phyloP scores from a whole-genome alignment of 1,140 invertebrate species.

The Drosophila ananassae region DNA sequence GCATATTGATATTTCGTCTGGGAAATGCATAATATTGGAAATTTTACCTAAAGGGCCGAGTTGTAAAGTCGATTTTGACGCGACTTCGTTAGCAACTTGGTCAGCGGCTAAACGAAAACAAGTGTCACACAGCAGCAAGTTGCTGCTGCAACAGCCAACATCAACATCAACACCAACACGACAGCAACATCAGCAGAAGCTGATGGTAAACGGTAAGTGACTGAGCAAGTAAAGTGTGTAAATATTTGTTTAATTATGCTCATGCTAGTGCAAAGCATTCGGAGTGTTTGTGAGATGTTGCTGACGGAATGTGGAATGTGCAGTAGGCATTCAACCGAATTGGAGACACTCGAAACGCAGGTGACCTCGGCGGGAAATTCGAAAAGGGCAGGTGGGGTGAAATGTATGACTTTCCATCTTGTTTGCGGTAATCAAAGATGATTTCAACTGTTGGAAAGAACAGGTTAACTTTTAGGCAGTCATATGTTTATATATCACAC shows the following conservation, averaged over 20 bases:
- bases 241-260: constrained; percentile 82
- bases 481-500: too few relatives aligned
- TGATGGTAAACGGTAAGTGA: constrained; percentile 54
- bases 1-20: constrained; percentile 64
- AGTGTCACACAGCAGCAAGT: constrained; percentile 29
- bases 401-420: constrained; percentile 12
- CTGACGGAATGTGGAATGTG: constrained; percentile 61
- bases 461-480: too few relatives aligned
- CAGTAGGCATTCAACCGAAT: constrained; percentile 46
- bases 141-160: constrained; percentile 40
- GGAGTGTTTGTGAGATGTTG: constrained; percentile 42
- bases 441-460: neutral
- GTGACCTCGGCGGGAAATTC: constrained; percentile 9
- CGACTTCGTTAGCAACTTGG: constrained; percentile 61
- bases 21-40: constrained; percentile 15
- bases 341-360: constrained; percentile 43
- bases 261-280: constrained; percentile 69
- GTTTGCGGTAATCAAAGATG: neutral
- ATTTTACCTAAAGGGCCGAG: constrained; percentile 49
- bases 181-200: constrained; percentile 44
- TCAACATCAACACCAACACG: constrained; percentile 26
- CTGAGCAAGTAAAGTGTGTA: constrained; percentile 70
- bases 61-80: constrained; percentile 7
- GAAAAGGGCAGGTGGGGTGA: neutral
- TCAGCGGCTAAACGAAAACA: constrained; percentile 52